These are phyloP conservation scores for Drosophila seclusa DNA, from an alignment of 2,888 invertebrate genomes.

Conservation along the genomic window DNA sequence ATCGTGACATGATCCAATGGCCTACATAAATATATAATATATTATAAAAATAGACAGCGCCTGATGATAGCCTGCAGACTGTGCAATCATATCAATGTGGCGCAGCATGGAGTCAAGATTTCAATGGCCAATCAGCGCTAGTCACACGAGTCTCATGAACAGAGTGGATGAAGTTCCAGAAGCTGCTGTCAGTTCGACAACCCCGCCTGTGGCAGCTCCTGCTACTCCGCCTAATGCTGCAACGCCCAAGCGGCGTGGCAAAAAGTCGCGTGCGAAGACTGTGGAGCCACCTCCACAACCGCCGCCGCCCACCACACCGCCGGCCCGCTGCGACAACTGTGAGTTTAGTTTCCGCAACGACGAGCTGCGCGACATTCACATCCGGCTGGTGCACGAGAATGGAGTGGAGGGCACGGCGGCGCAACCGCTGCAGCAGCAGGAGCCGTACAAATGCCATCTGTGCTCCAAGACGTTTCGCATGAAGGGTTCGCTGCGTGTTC, in stretches of 20 bases:
- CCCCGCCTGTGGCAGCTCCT: not conserved
- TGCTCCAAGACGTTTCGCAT: constrained; percentile 93
- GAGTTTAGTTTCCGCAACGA: constrained; percentile 89
- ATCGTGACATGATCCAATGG: not conserved
- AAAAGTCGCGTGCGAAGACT: constrained; percentile 53
- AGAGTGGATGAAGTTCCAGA: constrained; percentile 21
- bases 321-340: constrained; percentile 88
- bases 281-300: constrained; percentile 15
- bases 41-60: not conserved
- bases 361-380: constrained; percentile 90
- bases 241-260: constrained; percentile 49
- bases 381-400: constrained; percentile 88
- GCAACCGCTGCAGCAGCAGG: constrained; percentile 55
- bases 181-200: constrained; percentile 1
- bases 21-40: too few relatives aligned
- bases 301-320: constrained; percentile 21
- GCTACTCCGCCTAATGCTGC: constrained; percentile 12
- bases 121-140: too few relatives aligned
- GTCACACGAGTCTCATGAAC: constrained; percentile 86
- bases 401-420: constrained; percentile 24
- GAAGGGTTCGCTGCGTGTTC: constrained; percentile 93
- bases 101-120: too few relatives aligned
- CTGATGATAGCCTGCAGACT: too few relatives aligned
- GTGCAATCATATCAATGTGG: not conserved
- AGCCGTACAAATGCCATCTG: constrained; percentile 88